These are phyloP conservation scores for Drosophila melanica DNA, from an alignment of 1,140 invertebrate species.

Conservation along the genomic window DNA sequence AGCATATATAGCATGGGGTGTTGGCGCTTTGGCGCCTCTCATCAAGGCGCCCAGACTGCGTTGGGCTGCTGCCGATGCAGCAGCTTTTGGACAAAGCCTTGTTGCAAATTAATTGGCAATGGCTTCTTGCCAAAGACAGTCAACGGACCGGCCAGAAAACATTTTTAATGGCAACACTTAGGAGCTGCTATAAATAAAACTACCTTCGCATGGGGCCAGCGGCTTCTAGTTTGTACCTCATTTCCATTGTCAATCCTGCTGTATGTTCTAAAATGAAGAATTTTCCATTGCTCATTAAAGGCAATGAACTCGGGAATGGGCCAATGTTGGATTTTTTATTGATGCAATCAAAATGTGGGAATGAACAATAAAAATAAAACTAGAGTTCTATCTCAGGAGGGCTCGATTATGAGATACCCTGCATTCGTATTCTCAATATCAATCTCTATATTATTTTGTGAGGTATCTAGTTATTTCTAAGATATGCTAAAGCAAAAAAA, in stretches of 20 bases:
- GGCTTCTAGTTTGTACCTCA: constrained; percentile 63
- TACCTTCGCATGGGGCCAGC: constrained; percentile 23
- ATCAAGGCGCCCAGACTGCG: constrained; percentile 64
- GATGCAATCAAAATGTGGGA: constrained; percentile 75
- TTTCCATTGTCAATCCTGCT: constrained; percentile 75
- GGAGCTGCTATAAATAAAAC: constrained; percentile 78
- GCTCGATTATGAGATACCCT: no score
- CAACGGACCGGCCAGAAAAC: constrained; percentile 20
- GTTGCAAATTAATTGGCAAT: constrained; percentile 77
- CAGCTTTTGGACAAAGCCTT: constrained; percentile 72
- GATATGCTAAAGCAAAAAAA: neutral
- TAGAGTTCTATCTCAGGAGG: no score
- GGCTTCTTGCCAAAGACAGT: constrained; percentile 46
- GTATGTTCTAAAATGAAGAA: constrained; percentile 47
- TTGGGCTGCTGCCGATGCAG: constrained; percentile 4
- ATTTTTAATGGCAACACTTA: constrained; percentile 79
- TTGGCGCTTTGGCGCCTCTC: constrained; percentile 80
- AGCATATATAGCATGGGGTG: constrained; percentile 56
- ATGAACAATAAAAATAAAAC: constrained; percentile 34
- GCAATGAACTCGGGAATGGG: constrained; percentile 34
- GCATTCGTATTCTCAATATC: no score
- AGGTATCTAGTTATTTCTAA: no score
- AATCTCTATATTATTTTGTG: no score
- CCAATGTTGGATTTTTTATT: constrained; percentile 64
- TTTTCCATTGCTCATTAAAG: constrained; percentile 72